These are phyloP conservation scores for Myzus persicae DNA, from an alignment of 1,140 invertebrate genomes.

Conservation along the genomic window DNA sequence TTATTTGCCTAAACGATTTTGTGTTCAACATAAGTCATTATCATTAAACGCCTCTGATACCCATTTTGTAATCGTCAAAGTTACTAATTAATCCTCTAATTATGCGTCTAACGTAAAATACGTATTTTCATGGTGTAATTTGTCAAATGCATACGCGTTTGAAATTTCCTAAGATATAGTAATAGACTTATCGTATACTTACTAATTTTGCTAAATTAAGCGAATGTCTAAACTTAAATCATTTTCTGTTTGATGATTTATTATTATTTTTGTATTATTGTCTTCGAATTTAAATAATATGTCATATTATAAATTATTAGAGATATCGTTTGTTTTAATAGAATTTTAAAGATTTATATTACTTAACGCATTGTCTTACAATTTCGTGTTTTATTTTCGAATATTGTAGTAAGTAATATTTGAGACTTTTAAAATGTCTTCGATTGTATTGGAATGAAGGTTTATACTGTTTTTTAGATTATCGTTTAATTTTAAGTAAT, in stretches of 20 bases:
- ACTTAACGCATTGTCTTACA: not conserved
- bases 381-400: not conserved
- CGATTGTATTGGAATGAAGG: too few species aligned
- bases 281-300: too few species aligned
- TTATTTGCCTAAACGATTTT: slow-evolving; percentile 12
- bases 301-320: too few species aligned
- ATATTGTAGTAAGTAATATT: not conserved
- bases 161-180: not conserved
- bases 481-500: too few species aligned
- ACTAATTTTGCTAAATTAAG: not conserved
- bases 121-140: slow-evolving; percentile 10
- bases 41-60: not conserved
- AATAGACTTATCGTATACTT: not conserved
- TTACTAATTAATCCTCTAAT: slow-evolving; percentile 4
- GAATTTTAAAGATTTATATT: too few species aligned
- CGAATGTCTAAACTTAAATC: not conserved
- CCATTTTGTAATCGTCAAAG: slow-evolving; percentile 17
- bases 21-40: slow-evolving; percentile 8
- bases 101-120: not conserved
- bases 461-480: too few species aligned
- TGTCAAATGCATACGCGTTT: not conserved
- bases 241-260: not conserved
- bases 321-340: too few species aligned
- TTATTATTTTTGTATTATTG: not conserved
- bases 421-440: not conserved